Percentiles rank a stretch among this genome's conserved stretches.
Conservation (phyloP, 2,113 vertebrate genomes). For the Eubucco bourcierii region DNA sequence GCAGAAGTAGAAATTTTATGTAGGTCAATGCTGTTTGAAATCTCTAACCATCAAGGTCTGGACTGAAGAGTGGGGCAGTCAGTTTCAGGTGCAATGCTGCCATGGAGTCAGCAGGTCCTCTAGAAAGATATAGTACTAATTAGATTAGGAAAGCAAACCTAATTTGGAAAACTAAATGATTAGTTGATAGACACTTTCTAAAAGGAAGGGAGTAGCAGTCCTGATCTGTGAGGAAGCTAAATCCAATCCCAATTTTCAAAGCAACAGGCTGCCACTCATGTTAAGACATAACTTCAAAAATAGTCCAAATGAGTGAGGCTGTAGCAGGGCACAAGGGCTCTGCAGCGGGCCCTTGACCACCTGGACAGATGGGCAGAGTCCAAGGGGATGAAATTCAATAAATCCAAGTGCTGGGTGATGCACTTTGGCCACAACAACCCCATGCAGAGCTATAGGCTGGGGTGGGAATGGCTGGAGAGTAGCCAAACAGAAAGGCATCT, state of each 20-base stretch:
- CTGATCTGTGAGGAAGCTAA: neutral
- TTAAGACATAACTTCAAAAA: neutral
- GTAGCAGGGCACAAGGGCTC: too few species aligned
- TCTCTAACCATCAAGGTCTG: neutral
- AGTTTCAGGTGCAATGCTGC: neutral
- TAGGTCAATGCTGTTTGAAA: neutral
- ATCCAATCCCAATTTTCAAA: neutral
- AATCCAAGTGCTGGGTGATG: too few species aligned
- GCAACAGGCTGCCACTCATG: neutral
- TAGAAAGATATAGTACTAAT: neutral
- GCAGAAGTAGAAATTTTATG: neutral
- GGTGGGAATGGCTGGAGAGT: too few species aligned
- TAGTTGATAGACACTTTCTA: neutral
- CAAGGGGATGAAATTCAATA: too few species aligned
- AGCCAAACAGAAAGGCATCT: too few species aligned
- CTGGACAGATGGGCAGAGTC: too few species aligned
- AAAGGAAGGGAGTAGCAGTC: fast-evolving
- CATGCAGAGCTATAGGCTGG: too few species aligned
- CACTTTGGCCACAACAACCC: too few species aligned
- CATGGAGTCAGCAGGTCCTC: neutral
- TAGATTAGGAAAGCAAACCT: neutral
- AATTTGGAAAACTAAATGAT: neutral
- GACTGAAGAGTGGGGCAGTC: neutral
- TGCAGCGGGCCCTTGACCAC: too few species aligned
- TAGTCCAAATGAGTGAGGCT: neutral